Base-by-base conservation (phyloP, 2,888 invertebrate genomes). In the Sarcophaga carnaria region DNA sequence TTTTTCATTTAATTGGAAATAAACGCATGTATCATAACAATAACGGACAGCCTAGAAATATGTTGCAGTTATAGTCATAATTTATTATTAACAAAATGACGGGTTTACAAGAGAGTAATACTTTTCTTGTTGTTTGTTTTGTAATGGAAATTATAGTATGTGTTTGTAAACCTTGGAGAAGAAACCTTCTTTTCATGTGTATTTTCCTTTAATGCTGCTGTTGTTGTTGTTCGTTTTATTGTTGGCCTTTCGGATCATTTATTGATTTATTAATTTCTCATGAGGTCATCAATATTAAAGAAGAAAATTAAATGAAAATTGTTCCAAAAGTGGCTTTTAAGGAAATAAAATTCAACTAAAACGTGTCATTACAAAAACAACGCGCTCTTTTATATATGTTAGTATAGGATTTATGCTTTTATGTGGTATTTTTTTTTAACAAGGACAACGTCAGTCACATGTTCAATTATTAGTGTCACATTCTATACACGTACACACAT, bases 251-350 rank as follows among this genome's bases (percentile, higher is more conserved):
- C 12, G n/a, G 59, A 80, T 78, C 37, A 70, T 10, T 75, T 87
- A 87, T 87, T 66, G 87, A 84, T 84, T 87, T 84, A 80, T 78
- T 77, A 86, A 81, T 64, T 78, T 45, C 59, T 59, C 54, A 82
- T 87, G 87, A 87, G 81, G 84, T 87, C 84, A 87, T 66, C 84
- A 62, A 82, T 79, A 76, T 59, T 79, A 54, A 67, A 25, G 60
- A 76, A 67, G 25, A 62, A 70, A 67, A 71, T 37, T 22, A 47
- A 76, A 59, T 67, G 59, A 66, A 78, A 85, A 60, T 4, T 27
- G n/a, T 12, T 17, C 54, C 54, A 17, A 54, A 54, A 54, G 54
- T 54, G 37, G 2, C 37, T 37, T 11, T 83, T 47, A 62, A 72
- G 66, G 22, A 54, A 80, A 54, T 49, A 45, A 76, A 45, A 64